phyloP scores from a whole-genome alignment of 2,113 vertebrate genomes.

The Corythornis cristatus region DNA sequence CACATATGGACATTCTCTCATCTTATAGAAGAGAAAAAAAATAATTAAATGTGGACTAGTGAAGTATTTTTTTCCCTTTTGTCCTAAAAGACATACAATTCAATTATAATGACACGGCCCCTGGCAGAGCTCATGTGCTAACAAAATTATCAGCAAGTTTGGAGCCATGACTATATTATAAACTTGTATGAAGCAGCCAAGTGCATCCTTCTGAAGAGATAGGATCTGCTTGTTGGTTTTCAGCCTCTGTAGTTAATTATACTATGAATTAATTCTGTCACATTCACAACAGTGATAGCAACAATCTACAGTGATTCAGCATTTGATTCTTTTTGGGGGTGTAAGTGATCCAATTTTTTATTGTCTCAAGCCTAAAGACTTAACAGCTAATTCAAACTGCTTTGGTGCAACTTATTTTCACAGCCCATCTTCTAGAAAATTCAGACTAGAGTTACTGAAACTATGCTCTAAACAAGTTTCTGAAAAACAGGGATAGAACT shows the following conservation, averaged over 20 bases:
- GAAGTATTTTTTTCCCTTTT: not conserved
- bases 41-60: not conserved
- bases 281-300: not conserved
- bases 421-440: not conserved
- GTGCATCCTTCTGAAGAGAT: not conserved
- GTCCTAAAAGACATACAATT: not conserved
- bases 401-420: not conserved
- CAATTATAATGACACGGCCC: not conserved
- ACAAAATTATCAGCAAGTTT: not conserved
- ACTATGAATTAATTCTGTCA: not conserved
- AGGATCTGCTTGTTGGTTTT: not conserved
- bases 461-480: not conserved
- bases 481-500: not conserved
- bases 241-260: not conserved
- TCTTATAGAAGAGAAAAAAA: not conserved
- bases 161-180: rapidly evolving
- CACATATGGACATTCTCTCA: not conserved
- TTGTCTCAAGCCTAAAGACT: not conserved
- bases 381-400: not conserved
- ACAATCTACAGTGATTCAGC: not conserved
- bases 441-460: not conserved
- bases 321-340: not conserved
- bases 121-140: not conserved
- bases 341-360: not conserved
- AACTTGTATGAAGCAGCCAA: not conserved